Conservation (phyloP, 2,113 vertebrate species). For the Macaca fascicularis region DNA sequence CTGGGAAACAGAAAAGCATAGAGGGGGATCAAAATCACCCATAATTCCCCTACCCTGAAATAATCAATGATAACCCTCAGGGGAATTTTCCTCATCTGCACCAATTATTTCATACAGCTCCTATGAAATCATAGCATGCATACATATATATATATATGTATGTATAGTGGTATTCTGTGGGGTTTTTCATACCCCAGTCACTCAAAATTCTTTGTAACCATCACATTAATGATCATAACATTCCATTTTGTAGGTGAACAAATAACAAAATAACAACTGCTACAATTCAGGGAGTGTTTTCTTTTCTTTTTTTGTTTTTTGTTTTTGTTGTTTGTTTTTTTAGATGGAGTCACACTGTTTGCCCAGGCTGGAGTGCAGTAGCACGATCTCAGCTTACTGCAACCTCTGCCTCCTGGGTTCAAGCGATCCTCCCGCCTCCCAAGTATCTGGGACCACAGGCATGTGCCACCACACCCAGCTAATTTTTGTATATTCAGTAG, state of each 20-base stretch:
- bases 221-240: background rate
- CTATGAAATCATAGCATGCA: background rate
- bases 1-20: background rate
- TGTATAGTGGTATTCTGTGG: background rate
- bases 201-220: background rate
- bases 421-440: no score
- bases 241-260: background rate
- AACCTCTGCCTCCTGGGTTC: no score
- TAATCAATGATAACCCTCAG: background rate
- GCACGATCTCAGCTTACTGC: no score
- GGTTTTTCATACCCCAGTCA: background rate
- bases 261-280: background rate
- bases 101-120: background rate
- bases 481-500: no score
- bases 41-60: background rate
- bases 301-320: no score
- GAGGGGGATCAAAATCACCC: background rate
- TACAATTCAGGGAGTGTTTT: background rate
- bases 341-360: no score
- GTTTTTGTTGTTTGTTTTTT: no score
- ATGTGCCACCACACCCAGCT: no score
- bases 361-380: no score
- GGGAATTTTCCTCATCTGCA: background rate
- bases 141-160: background rate
- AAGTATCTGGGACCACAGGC: no score